Evolutionary conservation across 1,140 invertebrate genomes (phyloP).

Genomic region (Drosophila nannoptera): DNA sequence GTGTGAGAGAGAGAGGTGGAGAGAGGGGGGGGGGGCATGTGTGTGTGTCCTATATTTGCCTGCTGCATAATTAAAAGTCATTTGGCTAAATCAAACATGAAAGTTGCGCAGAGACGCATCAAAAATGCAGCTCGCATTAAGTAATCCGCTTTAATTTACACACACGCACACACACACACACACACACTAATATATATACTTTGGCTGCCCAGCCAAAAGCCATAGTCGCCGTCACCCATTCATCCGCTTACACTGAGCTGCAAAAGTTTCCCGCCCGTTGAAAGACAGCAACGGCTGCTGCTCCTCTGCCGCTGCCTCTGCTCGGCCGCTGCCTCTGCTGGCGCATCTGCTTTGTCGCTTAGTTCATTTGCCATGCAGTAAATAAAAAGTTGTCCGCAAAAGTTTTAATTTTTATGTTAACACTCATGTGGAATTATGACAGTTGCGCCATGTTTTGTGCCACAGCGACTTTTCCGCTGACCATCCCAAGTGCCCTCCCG

Average conservation of each 20-base stretch:
- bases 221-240: not conserved
- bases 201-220: not conserved
- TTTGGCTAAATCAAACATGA: conserved; percentile 49
- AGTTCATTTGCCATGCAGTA: conserved; percentile 41
- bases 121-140: conserved; percentile 46
- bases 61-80: conserved; percentile 63
- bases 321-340: conserved; percentile 1
- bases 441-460: conserved; percentile 16
- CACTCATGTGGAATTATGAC: conserved; percentile 61
- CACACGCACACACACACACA: not conserved
- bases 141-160: conserved; percentile 63
- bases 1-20: not conserved
- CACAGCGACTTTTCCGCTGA: conserved; percentile 3
- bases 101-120: conserved; percentile 22
- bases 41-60: conserved; percentile 20
- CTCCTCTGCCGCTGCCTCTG: conserved; percentile 2
- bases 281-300: conserved; percentile 30
- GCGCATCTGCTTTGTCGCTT: conserved; percentile 16
- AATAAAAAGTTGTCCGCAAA: conserved; percentile 48
- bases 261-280: conserved; percentile 31
- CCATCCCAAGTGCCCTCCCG: conserved; percentile 9
- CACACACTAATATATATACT: not conserved
- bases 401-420: conserved; percentile 61
- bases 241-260: conserved; percentile 27
- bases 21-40: not conserved